Evolutionary conservation across 64 coral and sea anemone genomes (phyloP).

Genomic region (Stylophora pistillata): DNA sequence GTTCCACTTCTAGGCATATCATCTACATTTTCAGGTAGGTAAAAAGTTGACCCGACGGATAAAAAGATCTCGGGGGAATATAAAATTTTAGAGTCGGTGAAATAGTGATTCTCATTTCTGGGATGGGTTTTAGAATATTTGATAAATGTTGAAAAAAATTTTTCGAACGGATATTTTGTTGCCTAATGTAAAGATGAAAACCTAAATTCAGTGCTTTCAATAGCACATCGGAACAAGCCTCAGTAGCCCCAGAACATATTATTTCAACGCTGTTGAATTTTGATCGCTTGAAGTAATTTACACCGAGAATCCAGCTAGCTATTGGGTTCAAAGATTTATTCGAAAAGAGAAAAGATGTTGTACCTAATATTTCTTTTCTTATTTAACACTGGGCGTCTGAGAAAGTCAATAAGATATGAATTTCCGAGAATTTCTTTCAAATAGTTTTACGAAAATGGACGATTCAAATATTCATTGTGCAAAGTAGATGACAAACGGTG

Average conservation of each 20-base stretch:
- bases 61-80: slow-evolving; percentile 17
- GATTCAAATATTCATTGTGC: no score
- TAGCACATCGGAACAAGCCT: not conserved
- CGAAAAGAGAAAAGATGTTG: no score
- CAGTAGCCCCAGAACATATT: not conserved
- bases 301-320: not conserved
- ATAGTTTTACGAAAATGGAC: no score
- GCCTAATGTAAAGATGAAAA: not conserved
- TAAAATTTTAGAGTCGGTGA: not conserved
- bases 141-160: not conserved
- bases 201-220: not conserved
- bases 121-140: not conserved
- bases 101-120: not conserved
- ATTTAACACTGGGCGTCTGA: no score
- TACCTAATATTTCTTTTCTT: not conserved
- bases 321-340: not conserved
- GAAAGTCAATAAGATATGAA: no score
- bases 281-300: not conserved
- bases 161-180: not conserved
- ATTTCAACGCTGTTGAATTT: not conserved
- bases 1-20: slow-evolving; percentile 69
- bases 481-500: no score
- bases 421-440: no score
- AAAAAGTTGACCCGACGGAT: not conserved
- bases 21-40: slow-evolving; percentile 96